Percentiles rank a stretch among this genome's conserved stretches.
phyloP scores from a whole-genome alignment of 2,113 vertebrate genomes.

The Thalassoma bifasciatum region DNA sequence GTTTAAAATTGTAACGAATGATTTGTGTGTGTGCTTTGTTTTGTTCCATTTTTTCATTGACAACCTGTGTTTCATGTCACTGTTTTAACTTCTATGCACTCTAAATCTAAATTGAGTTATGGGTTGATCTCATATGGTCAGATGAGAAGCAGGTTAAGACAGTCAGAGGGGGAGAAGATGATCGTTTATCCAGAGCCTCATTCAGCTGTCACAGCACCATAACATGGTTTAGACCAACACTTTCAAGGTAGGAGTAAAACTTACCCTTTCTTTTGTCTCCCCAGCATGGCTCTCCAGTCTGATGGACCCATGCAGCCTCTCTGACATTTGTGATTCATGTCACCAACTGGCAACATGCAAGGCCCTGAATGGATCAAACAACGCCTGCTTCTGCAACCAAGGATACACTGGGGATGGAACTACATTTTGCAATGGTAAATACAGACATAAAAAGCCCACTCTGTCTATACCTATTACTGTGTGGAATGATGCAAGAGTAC shows the following conservation, averaged over 20 bases:
- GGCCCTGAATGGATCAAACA: constrained; percentile 54
- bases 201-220: not conserved
- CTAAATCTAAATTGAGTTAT: not conserved
- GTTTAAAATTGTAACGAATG: not conserved
- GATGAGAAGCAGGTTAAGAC: not conserved
- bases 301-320: constrained; percentile 74
- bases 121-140: not conserved
- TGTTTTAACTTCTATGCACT: not conserved
- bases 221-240: constrained; percentile 13
- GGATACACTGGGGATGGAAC: constrained; percentile 83
- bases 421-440: constrained; percentile 76
- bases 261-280: not conserved
- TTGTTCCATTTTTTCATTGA: not conserved
- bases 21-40: too few relatives aligned
- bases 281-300: constrained; percentile 83
- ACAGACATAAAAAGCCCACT: constrained; percentile 6
- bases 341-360: constrained; percentile 73
- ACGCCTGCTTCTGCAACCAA: constrained; percentile 72
- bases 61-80: not conserved
- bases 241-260: constrained; percentile 21
- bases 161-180: not conserved
- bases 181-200: not conserved
- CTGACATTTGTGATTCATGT: constrained; percentile 77
- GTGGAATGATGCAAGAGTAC: not conserved
- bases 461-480: not conserved